A percentile compares a stretch with the other conserved stretches of the same genome.
These are phyloP conservation scores for Chaetophractus vellerosus DNA, from an alignment of 2,797 vertebrate species.

Conservation along the genomic window DNA sequence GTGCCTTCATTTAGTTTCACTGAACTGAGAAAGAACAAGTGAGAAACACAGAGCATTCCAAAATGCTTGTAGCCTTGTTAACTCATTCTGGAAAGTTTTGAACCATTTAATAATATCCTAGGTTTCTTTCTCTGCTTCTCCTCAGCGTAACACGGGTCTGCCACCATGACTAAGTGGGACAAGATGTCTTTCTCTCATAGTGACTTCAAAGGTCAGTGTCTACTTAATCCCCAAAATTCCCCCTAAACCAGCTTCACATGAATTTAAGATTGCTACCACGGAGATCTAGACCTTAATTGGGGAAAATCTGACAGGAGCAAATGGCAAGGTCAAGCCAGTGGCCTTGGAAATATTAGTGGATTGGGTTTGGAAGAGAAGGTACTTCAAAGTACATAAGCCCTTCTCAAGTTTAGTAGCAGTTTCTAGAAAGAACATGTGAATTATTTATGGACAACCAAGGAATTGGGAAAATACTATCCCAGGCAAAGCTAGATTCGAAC, in stretches of 20 bases:
- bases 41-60: background rate
- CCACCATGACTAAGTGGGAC: background rate
- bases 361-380: background rate
- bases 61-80: background rate
- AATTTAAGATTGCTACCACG: background rate
- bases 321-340: background rate
- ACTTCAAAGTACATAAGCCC: background rate
- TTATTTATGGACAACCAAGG: background rate
- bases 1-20: background rate
- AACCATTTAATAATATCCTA: background rate
- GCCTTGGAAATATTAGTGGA: background rate
- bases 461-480: background rate
- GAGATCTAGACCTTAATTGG: background rate
- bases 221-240: background rate
- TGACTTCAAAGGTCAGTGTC: background rate
- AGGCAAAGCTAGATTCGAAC: background rate
- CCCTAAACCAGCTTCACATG: background rate
- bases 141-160: background rate
- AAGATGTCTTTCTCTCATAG: background rate
- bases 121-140: background rate
- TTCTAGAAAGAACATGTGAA: background rate
- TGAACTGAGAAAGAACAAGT: conserved; percentile 32
- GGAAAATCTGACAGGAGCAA: background rate
- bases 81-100: background rate
- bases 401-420: background rate